These are phyloP conservation scores for Squalus acanthias DNA, from an alignment of 2,797 vertebrate genomes.

Conservation along the genomic window DNA sequence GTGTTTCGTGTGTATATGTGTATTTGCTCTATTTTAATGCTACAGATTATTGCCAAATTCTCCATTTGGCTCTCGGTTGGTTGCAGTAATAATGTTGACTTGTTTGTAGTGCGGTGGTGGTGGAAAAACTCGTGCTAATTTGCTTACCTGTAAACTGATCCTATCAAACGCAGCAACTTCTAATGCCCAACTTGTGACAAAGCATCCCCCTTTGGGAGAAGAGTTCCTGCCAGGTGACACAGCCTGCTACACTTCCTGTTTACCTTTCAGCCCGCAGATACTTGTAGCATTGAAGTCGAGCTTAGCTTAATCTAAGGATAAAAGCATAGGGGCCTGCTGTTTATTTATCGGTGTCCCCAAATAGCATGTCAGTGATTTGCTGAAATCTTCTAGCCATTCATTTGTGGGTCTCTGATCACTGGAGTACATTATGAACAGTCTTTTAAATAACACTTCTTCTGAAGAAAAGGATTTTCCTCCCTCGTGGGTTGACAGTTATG, in stretches of 20 bases:
- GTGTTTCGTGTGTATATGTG: no score
- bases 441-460: not conserved
- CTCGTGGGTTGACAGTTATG: not conserved
- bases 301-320: not conserved
- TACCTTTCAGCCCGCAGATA: not conserved
- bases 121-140: constrained; percentile 1
- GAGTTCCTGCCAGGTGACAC: not conserved
- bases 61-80: not conserved
- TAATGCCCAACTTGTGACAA: not conserved
- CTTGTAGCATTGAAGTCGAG: not conserved
- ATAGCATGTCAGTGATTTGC: not conserved
- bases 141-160: not conserved
- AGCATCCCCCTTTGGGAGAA: not conserved
- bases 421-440: not conserved
- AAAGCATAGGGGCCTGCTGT: not conserved
- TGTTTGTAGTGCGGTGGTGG: not conserved
- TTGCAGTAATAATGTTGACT: not conserved
- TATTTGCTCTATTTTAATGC: not conserved
- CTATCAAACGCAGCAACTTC: not conserved
- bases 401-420: not conserved
- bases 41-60: not conserved
- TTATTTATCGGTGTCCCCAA: not conserved
- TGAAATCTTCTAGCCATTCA: not conserved
- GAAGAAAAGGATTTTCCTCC: not conserved
- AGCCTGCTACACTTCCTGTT: not conserved